phyloP scores from a whole-genome alignment of 2,888 invertebrate species.

The Dynastes grantii region DNA sequence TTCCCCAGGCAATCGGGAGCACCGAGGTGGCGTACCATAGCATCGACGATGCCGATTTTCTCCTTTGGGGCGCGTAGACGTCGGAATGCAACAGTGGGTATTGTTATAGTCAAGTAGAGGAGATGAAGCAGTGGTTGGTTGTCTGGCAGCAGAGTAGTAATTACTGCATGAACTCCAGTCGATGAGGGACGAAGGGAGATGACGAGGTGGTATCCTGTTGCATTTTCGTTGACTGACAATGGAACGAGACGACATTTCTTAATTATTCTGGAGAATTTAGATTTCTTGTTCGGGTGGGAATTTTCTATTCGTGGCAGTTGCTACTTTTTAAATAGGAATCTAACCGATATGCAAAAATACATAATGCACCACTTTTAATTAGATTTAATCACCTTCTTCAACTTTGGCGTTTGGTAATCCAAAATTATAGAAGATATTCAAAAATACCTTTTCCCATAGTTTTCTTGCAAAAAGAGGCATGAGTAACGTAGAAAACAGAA shows the following conservation, averaged over 20 bases:
- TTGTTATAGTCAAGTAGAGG: slow-evolving; percentile 23
- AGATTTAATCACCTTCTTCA: too few relatives aligned
- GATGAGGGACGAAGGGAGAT: neutral
- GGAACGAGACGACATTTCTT: slow-evolving; percentile 53
- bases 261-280: too few relatives aligned
- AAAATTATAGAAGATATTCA: too few relatives aligned
- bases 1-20: slow-evolving; percentile 65
- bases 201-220: slow-evolving; percentile 58
- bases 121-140: slow-evolving; percentile 37
- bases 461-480: too few relatives aligned
- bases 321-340: too few relatives aligned
- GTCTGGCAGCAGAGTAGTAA: slow-evolving; percentile 10
- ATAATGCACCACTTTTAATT: too few relatives aligned
- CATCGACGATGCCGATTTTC: slow-evolving; percentile 56
- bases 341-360: too few relatives aligned
- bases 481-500: too few relatives aligned
- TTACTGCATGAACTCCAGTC: slow-evolving; percentile 30
- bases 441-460: too few relatives aligned
- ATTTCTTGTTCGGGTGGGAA: too few relatives aligned
- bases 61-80: slow-evolving; percentile 62
- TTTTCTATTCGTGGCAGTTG: too few relatives aligned
- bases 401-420: too few relatives aligned
- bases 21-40: slow-evolving; percentile 62
- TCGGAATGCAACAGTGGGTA: slow-evolving; percentile 61
- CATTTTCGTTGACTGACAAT: slow-evolving; percentile 55